These are phyloP conservation scores for Epinephelus lanceolatus DNA, from an alignment of 2,113 vertebrate genomes.

Conservation along the genomic window DNA sequence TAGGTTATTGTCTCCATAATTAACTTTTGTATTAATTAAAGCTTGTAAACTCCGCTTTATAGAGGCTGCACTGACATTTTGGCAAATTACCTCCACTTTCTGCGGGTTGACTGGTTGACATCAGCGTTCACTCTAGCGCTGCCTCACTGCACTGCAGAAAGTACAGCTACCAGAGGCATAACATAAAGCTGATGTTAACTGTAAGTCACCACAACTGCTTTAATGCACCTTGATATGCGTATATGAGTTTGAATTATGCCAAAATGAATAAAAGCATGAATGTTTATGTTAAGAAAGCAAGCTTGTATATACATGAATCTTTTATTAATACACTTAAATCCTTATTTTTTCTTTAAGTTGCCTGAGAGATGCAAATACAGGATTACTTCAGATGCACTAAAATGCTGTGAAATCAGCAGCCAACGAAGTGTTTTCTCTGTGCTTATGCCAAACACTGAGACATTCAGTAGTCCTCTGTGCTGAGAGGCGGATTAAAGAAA, in stretches of 20 bases:
- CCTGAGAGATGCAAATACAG: neutral
- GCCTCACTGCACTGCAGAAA: slow-evolving; percentile 22
- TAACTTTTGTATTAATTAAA: neutral
- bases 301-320: neutral
- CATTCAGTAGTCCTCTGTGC: slow-evolving; percentile 10
- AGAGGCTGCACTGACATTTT: neutral
- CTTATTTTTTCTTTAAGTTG: neutral
- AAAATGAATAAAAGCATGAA: neutral
- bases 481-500: slow-evolving; percentile 32
- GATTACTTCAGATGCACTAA: neutral
- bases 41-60: neutral
- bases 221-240: neutral
- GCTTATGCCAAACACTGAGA: slow-evolving; percentile 26
- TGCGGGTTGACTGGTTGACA: neutral
- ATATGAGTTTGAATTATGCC: neutral
- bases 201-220: neutral
- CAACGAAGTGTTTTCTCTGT: slow-evolving; percentile 6
- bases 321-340: neutral
- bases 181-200: neutral
- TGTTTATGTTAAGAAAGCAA: too few relatives aligned
- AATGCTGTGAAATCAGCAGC: slow-evolving; percentile 29
- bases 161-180: neutral
- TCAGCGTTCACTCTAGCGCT: neutral
- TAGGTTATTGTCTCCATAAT: neutral
- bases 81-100: neutral